These are phyloP conservation scores for Empidonax alnorum DNA, from an alignment of 2,113 vertebrate genomes.

Conservation along the genomic window DNA sequence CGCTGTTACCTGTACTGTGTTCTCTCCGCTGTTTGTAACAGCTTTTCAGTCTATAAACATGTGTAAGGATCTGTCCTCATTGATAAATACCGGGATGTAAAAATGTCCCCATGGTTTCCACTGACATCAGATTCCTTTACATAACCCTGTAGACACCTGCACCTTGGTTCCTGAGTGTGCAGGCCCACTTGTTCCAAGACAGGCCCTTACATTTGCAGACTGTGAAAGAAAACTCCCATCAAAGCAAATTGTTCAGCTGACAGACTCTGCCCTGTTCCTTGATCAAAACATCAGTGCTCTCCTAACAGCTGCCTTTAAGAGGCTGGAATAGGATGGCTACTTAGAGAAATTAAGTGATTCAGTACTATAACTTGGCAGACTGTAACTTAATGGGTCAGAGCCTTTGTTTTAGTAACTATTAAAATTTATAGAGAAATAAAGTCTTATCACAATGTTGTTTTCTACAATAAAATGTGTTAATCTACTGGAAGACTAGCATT, in stretches of 20 bases:
- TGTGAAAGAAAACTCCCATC: background rate
- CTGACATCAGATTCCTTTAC: background rate
- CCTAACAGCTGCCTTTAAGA: slow-evolving; percentile 45
- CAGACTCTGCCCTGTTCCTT: background rate
- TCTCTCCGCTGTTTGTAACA: background rate
- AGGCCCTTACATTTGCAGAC: background rate
- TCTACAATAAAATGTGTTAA: slow-evolving; percentile 58
- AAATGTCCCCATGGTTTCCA: background rate
- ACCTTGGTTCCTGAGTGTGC: background rate
- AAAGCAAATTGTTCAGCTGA: background rate
- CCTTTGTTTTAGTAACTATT: slow-evolving; percentile 58
- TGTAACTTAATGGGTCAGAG: slow-evolving; percentile 53
- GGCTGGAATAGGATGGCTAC: background rate
- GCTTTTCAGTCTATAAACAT: background rate
- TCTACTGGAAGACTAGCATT: slow-evolving; percentile 33
- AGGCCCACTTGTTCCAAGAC: background rate
- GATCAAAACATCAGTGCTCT: slow-evolving; percentile 1
- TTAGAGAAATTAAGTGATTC: slow-evolving; percentile 59
- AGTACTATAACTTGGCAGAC: slow-evolving; percentile 48
- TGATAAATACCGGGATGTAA: background rate
- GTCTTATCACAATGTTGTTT: slow-evolving; percentile 55
- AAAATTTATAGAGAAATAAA: slow-evolving; percentile 68
- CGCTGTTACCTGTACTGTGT: background rate
- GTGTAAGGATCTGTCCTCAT: background rate
- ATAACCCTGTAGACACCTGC: background rate